Base-by-base conservation (phyloP, 2,113 vertebrate species). In the Ibidorhyncha struthersii region DNA sequence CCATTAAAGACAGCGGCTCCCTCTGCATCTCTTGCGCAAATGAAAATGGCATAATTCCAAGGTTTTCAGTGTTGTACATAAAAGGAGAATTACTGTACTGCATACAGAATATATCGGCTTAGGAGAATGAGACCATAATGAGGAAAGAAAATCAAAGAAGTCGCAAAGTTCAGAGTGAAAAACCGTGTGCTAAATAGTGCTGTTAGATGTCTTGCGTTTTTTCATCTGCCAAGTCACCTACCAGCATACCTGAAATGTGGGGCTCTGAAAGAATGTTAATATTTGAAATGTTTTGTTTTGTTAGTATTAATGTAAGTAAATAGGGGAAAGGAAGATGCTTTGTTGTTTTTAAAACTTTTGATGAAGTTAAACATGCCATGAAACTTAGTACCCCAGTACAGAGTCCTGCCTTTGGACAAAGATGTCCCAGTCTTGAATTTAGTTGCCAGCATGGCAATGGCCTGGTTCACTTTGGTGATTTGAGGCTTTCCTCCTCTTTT, bases 41-140 rank as follows among this genome's bases (percentile, higher is more conserved):
- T 95, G 89, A 84, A 93, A 97, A 84, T 96, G 96, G 89, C 80
- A 61, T 82, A 79, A 96, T 96, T 90, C 96, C 89, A 93, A 94
- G 91, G 56, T 95, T 96, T 97, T 84, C 61, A 79, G 29, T 86
- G 80, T 90, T 93, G 95, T 93, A 79, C 96, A 92, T 95, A 92
- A 91, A 95, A 95, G 80, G 76, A 95, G 83, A 95, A 95, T 95
- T 93, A 89, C 86, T 95, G 47, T 76, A 89, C 52, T 92, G 71
- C 94, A 69, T 86, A 84, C 69, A 95, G 73, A 92, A 82, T 95
- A 65, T 95, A 93, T 95, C 76, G 86, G 77, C 34, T 86, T 63
- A 40, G 73, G 83, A 76, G 83, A 95, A 84, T 87, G 94, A 90
- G 89, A 80, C 87, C 90, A 38, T 93, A 96, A 94, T 78, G 93